phyloP scores from a whole-genome alignment of 2,797 vertebrate species.

The Coluber constrictor region DNA sequence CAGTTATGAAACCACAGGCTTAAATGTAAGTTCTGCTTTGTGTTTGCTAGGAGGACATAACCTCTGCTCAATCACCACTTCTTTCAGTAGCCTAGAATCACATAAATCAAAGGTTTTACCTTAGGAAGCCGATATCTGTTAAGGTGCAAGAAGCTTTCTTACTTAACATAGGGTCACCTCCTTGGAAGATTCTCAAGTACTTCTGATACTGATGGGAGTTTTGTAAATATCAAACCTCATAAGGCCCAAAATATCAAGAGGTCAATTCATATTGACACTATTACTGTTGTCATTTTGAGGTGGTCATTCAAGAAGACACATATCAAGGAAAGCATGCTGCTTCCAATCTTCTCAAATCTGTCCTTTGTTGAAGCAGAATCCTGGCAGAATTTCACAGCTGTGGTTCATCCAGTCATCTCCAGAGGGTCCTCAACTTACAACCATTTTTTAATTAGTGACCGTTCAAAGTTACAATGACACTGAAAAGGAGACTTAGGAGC shows the following conservation, averaged over 20 bases:
- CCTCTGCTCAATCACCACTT: not conserved
- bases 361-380: not conserved
- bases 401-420: not conserved
- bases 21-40: slow-evolving; percentile 14
- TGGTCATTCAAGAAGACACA: not conserved
- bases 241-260: not conserved
- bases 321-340: not conserved
- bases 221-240: not conserved
- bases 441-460: not conserved
- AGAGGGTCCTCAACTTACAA: not conserved
- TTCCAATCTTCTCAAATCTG: no score
- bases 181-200: not conserved
- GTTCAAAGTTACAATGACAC: not conserved
- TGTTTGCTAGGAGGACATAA: slow-evolving; percentile 43
- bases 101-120: slow-evolving; percentile 18
- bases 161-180: not conserved
- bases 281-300: not conserved
- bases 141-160: slow-evolving; percentile 11
- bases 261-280: not conserved
- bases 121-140: slow-evolving; percentile 12
- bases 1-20: slow-evolving; percentile 20
- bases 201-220: slow-evolving; percentile 2
- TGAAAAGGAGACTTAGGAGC: not conserved
- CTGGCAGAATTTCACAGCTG: not conserved
- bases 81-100: slow-evolving; percentile 38